Evolutionary conservation across 2,888 invertebrate species (phyloP).

Genomic region (Drosophila formosana): DNA sequence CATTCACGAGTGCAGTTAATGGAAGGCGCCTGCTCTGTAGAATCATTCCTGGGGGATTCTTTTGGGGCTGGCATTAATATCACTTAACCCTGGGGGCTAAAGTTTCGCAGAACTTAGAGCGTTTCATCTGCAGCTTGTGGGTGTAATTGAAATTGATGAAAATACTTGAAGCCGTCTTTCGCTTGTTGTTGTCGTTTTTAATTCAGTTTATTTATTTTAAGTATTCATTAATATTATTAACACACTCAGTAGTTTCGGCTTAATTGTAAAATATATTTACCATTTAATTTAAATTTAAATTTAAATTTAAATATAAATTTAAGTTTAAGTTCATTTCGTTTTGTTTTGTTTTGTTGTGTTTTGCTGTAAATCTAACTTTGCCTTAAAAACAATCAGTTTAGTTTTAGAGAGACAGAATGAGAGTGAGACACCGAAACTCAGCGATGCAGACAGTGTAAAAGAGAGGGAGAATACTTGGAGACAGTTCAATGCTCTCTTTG

Average conservation of each 20-base stretch:
- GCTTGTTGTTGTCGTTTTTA: conserved; percentile 32
- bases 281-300: conserved; percentile 51
- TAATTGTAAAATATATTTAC: conserved; percentile 68
- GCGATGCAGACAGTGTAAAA: conserved; percentile 13
- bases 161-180: neutral
- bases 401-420: conserved; percentile 57
- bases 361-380: conserved; percentile 60
- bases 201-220: conserved; percentile 72
- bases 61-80: conserved; percentile 55
- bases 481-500: conserved; percentile 8
- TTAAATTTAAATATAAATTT: conserved; percentile 34
- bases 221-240: conserved; percentile 75
- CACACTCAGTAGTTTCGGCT: conserved; percentile 79
- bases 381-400: conserved; percentile 78
- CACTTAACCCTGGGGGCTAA: conserved; percentile 48
- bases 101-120: conserved; percentile 18
- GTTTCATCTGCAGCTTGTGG: conserved; percentile 40
- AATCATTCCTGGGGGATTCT: conserved; percentile 18
- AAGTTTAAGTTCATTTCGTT: conserved; percentile 42
- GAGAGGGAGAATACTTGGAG: conserved; percentile 10
- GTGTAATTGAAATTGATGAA: conserved; percentile 52
- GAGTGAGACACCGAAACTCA: conserved; percentile 9
- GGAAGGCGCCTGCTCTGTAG: conserved; percentile 12
- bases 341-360: neutral
- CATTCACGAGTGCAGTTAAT: conserved; percentile 47